Base-by-base conservation (phyloP, 2,888 invertebrate genomes). In the Caenorhabditis afra region DNA sequence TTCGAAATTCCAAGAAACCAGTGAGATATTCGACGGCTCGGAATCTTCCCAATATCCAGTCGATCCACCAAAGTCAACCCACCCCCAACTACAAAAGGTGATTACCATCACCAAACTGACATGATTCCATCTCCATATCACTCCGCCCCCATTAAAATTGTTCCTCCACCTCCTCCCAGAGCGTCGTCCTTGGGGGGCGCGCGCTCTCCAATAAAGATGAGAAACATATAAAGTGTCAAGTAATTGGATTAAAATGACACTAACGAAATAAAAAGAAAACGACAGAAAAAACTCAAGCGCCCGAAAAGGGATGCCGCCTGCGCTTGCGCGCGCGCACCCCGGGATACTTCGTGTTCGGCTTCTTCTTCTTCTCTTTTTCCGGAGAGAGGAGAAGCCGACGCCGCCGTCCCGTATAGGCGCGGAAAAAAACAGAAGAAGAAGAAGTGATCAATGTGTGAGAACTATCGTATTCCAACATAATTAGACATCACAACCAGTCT, bases 241-340 rank as follows among this genome's bases (percentile, higher is more conserved):
- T 66, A 66, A 66, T 66, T 66, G 66, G 66, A 66, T 66, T 66
- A 66, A 66, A 66, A 55, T 66, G 66, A 55, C 66, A 55, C 55
- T 53, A 18, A 29, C 64, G 49, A 39, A 52, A 11, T 50, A 64
- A 64, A 50, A 64, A 16, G 39, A 65, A 41, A 18, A 52, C 65
- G 65, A 52, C 53, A 20, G 18, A 53, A 23, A 44, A 55, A 45
- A n/a, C n/a, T n/a, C n/a, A 55, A 29, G 11, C 29, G 22, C 14
- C 14, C 29, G 14, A 5, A 37, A 11, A 37, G 11, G 41, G 11
- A 11, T 11, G 29, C 29, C 29, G 29, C 29, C 29, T 3, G 29
- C 3, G 3, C 29, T n/a, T n/a, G n/a, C n/a, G n/a, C 4, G 29
- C 41, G 41, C 11, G 41, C 41, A 11, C 41, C 22, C 49, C 49